Conservation (phyloP, 2,797 vertebrate genomes). For the Gymnocypris eckloni region DNA sequence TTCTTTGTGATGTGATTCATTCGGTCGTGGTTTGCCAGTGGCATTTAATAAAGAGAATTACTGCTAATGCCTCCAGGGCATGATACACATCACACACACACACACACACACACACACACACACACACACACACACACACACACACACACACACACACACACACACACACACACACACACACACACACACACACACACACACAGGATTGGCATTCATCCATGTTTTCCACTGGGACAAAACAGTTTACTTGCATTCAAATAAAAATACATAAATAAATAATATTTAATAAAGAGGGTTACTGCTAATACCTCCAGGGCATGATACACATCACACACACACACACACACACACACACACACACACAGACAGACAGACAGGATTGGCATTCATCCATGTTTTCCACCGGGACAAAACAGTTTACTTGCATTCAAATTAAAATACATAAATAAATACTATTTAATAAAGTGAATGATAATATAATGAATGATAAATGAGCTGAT, state of each 20-base stretch:
- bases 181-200: background rate
- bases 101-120: conserved; percentile 23
- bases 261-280: no score
- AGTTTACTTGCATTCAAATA: no score
- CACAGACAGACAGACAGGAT: no score
- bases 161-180: background rate
- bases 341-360: background rate
- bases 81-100: conserved; percentile 26
- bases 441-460: no score
- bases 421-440: no score
- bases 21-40: conserved; percentile 35
- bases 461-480: no score
- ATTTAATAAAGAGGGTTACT: no score
- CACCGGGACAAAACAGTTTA: no score
- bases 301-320: no score
- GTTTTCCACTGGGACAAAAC: no score
- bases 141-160: conserved; percentile 1
- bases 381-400: no score
- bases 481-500: background rate
- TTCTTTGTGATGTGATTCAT: conserved; percentile 52
- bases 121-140: conserved; percentile 11
- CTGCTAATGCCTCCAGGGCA: conserved; percentile 31
- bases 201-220: no score
- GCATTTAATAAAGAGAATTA: conserved; percentile 54
- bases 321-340: background rate